phyloP scores from a whole-genome alignment of 2,113 vertebrate genomes.

The Macaca mulatta region DNA sequence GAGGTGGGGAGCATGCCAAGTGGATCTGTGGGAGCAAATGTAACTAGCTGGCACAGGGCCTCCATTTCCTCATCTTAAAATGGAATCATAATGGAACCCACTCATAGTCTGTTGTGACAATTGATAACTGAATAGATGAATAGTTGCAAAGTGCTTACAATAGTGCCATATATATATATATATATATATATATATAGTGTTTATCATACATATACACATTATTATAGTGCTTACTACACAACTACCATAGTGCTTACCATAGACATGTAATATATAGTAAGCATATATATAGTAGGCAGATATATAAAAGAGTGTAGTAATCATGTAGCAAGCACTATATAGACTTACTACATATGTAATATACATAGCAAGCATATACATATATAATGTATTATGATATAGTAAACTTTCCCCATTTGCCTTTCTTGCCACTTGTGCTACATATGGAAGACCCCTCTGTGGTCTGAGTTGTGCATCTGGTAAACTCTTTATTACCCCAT shows the following conservation, averaged over 20 bases:
- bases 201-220: not conserved
- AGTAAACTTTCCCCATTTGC: not conserved
- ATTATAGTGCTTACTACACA: too few relatives aligned
- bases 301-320: not conserved
- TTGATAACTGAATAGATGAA: not conserved
- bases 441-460: not conserved
- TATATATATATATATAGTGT: not conserved
- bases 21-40: not conserved
- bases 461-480: not conserved
- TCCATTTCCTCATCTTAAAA: not conserved
- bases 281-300: not conserved
- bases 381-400: not conserved
- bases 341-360: not conserved
- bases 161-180: not conserved
- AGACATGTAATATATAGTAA: not conserved
- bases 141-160: not conserved
- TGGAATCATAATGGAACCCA: not conserved
- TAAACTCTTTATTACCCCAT: not conserved
- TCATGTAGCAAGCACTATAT: not conserved
- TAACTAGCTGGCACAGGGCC: not conserved
- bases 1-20: fast-evolving
- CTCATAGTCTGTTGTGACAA: not conserved
- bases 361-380: not conserved
- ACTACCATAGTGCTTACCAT: not conserved
- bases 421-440: not conserved